Evolutionary conservation across 2,888 invertebrate species (phyloP).

Genomic region (Napeogenes sylphis): DNA sequence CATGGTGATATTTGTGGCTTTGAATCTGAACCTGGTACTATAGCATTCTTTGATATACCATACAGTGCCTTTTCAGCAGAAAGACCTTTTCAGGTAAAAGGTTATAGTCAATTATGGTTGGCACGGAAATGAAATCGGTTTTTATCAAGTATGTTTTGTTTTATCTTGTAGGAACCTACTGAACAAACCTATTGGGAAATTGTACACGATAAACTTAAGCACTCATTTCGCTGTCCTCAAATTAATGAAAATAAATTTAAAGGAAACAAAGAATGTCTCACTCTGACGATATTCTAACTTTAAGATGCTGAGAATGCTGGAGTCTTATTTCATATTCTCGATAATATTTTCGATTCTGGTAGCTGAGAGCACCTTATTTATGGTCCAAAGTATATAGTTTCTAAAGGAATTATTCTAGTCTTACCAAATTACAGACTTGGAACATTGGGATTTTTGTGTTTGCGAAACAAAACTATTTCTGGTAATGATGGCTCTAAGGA

Average conservation of each 20-base stretch:
- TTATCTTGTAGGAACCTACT: slow-evolving; percentile 46
- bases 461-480: slow-evolving; percentile 51
- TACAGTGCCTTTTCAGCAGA: slow-evolving; percentile 45
- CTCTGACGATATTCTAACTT: slow-evolving; percentile 58
- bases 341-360: slow-evolving; percentile 51
- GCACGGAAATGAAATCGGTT: neutral
- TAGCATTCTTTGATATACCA: slow-evolving; percentile 54
- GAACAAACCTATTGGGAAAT: slow-evolving; percentile 36
- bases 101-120: neutral
- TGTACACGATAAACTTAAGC: slow-evolving; percentile 38
- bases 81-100: slow-evolving; percentile 45
- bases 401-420: slow-evolving; percentile 51
- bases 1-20: slow-evolving; percentile 47
- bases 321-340: slow-evolving; percentile 65
- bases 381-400: slow-evolving; percentile 56
- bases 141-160: neutral
- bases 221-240: slow-evolving; percentile 54
- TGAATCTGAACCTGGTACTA: slow-evolving; percentile 37
- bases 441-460: slow-evolving; percentile 61
- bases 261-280: slow-evolving; percentile 56
- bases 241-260: slow-evolving; percentile 35
- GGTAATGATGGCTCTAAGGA: slow-evolving; percentile 67
- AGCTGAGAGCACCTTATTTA: slow-evolving; percentile 56
- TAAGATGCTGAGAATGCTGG: slow-evolving; percentile 36
- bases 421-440: slow-evolving; percentile 65